These are phyloP conservation scores for Ormyrus nitidulus DNA, from an alignment of 2,888 invertebrate species.

Conservation along the genomic window DNA sequence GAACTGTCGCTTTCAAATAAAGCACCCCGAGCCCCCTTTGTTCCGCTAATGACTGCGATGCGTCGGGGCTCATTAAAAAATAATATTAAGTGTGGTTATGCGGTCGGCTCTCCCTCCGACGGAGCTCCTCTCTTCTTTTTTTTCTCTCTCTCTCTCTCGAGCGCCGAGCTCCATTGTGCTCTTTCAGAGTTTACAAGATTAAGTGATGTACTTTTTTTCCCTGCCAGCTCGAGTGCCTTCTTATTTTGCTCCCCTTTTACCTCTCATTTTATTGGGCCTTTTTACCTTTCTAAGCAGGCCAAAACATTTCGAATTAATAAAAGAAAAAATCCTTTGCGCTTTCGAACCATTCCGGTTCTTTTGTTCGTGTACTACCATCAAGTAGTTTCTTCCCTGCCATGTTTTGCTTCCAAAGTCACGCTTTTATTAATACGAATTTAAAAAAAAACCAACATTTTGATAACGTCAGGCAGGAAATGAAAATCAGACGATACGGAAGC, in stretches of 20 bases:
- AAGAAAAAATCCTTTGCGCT: neutral
- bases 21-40: slow-evolving; percentile 18
- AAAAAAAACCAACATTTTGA: no score
- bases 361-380: no score
- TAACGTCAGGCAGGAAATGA: no score
- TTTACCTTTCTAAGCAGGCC: no score
- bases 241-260: slow-evolving; percentile 36
- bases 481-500: no score
- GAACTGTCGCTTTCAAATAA: slow-evolving; percentile 23
- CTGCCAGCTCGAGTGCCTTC: slow-evolving; percentile 34
- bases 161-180: slow-evolving; percentile 32
- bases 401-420: no score
- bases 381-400: no score
- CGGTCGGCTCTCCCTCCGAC: neutral
- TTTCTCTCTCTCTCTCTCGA: neutral
- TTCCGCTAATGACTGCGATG: slow-evolving; percentile 46
- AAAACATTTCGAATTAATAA: slow-evolving; percentile 19
- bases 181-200: slow-evolving; percentile 49
- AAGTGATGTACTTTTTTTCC: slow-evolving; percentile 46
- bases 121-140: neutral
- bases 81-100: slow-evolving; percentile 46
- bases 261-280: slow-evolving; percentile 38
- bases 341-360: no score
- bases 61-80: slow-evolving; percentile 53
- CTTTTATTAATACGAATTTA: no score